Evolutionary conservation across 2,888 invertebrate species (phyloP).

Genomic region (Zhuqinia jingwanae): DNA sequence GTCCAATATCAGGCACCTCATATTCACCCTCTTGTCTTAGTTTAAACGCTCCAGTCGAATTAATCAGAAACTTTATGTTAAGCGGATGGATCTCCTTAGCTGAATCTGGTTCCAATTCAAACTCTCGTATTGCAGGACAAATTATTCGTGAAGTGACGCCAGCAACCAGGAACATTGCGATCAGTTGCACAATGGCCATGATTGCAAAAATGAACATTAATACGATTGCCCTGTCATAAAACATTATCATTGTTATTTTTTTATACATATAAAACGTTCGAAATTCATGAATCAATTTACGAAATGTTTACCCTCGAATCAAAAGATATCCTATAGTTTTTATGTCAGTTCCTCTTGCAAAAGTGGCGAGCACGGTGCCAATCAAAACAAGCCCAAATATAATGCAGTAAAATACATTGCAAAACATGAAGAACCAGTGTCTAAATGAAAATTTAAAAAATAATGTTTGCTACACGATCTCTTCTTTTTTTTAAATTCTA

Average conservation of each 20-base stretch:
- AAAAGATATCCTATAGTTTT: slow-evolving; percentile 31
- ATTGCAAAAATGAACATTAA: neutral
- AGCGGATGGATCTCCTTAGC: neutral
- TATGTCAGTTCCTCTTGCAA: neutral
- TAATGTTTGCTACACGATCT: neutral
- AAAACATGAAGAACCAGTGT: slow-evolving; percentile 42
- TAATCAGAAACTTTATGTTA: too few species aligned
- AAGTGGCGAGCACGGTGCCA: slow-evolving; percentile 34
- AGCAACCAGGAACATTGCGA: neutral
- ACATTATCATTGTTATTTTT: too few species aligned
- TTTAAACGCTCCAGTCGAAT: too few species aligned
- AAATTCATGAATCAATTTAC: neutral
- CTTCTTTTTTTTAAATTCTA: neutral
- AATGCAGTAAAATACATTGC: slow-evolving; percentile 22
- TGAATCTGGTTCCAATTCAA: neutral
- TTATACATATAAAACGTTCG: too few species aligned
- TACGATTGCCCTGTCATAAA: slow-evolving; percentile 31
- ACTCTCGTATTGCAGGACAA: slow-evolving; percentile 33
- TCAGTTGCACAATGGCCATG: slow-evolving; percentile 3
- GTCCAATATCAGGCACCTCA: neutral
- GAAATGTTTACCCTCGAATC: slow-evolving; percentile 10
- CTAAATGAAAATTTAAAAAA: neutral
- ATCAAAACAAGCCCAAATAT: slow-evolving; percentile 24
- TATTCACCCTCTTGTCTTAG: too few species aligned
- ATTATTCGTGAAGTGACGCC: slow-evolving; percentile 24